phyloP scores from a whole-genome alignment of 2,888 invertebrate genomes.

The Microplitis deprimator region DNA sequence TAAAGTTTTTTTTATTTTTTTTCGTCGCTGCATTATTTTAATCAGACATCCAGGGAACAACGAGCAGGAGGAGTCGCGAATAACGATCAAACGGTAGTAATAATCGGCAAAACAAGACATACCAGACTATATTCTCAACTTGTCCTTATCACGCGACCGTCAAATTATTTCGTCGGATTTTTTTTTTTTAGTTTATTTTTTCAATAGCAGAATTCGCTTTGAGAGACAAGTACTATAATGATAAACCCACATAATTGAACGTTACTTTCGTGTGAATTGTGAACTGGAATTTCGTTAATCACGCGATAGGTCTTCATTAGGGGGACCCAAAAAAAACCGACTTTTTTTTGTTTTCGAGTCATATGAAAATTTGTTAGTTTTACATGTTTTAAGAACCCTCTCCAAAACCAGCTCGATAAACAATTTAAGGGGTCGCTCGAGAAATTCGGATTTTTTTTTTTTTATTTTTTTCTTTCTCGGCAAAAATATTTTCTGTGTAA shows the following conservation, averaged over 20 bases:
- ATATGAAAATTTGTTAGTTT: too few species aligned
- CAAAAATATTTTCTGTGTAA: too few species aligned
- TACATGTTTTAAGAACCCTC: too few species aligned
- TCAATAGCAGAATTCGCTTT: slow-evolving; percentile 19
- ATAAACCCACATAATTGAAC: slow-evolving; percentile 7
- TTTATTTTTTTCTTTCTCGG: too few species aligned
- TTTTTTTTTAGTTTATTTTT: not conserved
- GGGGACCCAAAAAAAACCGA: too few species aligned
- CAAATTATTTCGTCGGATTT: slow-evolving; percentile 29
- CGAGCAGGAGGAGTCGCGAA: slow-evolving; percentile 34
- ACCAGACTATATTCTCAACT: slow-evolving; percentile 36
- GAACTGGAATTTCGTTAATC: not conserved
- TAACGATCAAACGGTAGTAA: slow-evolving; percentile 47
- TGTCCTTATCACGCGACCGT: slow-evolving; percentile 44
- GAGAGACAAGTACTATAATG: not conserved
- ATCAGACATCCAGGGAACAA: slow-evolving; percentile 29
- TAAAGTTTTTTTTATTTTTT: not conserved
- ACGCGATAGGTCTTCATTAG: not conserved
- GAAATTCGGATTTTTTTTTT: too few species aligned
- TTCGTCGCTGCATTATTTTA: slow-evolving; percentile 24
- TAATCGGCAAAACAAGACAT: slow-evolving; percentile 37
- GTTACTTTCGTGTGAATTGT: slow-evolving; percentile 21
- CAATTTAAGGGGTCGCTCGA: too few species aligned
- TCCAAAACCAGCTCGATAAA: too few species aligned
- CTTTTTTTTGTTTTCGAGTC: too few species aligned